Base-by-base conservation (phyloP, 2,888 invertebrate genomes). In the Axea sp. region DNA sequence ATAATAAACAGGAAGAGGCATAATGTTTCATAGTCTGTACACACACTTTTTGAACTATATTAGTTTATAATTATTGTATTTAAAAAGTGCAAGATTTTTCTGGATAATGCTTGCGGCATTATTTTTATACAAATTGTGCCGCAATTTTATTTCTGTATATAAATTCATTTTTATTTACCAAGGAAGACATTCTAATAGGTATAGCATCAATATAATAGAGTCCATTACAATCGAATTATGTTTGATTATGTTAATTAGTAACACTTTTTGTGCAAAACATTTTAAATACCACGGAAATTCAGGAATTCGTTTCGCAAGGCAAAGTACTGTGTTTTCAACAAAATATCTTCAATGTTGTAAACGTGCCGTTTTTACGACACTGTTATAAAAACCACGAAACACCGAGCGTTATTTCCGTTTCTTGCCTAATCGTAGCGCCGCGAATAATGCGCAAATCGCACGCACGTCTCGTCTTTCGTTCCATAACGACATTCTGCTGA, bases 381-480 rank as follows among this genome's bases (percentile, higher is more conserved):
- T 14, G 24, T n/a, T 14, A 5, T 33, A 62, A 62, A 62, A 51
- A 26, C 47, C 8, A 28, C 37, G 31, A 64, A 64, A 65, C 35
- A 39, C 24, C 5, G 4, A 53, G 9, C 26, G 35, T 33, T 14
- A 17, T 65, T 65, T 53, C 53, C 45, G 37, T 53, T 57, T 35
- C 55, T 57, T 57, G 57, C 15, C 26, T 47, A 67, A 67, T 67
- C 67, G 26, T 57, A 35, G 39, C n/a, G 43, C 57, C 15, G 39
- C 37, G 30, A 39, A 67, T 67, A 67, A 67, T 41, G 49, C 55
- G 45, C 65, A 30, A 65, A 45, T 65, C 47, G 45, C 39, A 47
- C 39, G 47, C 55, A 57, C 57, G 57, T 47, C 31, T 55, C 55
- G 47, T 57, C 67, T 57, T 67, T 67, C 57, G 55, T 67, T 67